Percentiles rank a stretch among this genome's conserved stretches.
Conservation (phyloP, 2,113 vertebrate species). For the Proteles cristata region DNA sequence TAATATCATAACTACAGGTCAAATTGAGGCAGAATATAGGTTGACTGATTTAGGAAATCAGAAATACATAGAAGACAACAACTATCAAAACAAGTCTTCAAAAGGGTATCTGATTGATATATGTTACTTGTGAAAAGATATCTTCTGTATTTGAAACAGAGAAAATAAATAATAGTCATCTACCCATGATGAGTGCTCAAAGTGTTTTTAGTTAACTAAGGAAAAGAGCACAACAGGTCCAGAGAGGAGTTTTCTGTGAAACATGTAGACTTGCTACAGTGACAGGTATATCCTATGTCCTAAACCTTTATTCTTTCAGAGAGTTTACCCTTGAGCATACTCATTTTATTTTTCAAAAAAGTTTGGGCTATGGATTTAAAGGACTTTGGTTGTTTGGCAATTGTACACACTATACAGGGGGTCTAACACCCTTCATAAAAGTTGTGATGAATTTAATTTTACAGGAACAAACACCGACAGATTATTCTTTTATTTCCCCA, state of each 20-base stretch:
- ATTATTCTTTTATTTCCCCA: neutral
- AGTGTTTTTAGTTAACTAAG: neutral
- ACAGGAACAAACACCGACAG: neutral
- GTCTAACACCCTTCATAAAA: neutral
- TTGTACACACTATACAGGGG: neutral
- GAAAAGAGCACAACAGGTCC: neutral
- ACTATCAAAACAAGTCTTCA: neutral
- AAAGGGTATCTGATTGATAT: neutral
- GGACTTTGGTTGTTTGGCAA: neutral
- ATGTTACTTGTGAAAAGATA: neutral
- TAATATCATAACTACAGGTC: neutral
- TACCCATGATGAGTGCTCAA: neutral
- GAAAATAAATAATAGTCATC: neutral
- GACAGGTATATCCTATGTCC: neutral
- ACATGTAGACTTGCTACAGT: neutral
- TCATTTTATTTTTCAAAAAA: neutral
- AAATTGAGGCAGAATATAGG: neutral
- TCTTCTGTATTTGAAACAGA: constrained; percentile 8
- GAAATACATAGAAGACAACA: neutral
- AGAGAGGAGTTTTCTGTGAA: neutral
- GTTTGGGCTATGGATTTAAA: neutral
- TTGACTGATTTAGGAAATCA: neutral
- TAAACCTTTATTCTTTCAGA: neutral
- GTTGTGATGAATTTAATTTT: neutral
- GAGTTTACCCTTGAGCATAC: neutral